phyloP scores from a whole-genome alignment of 23 tunicate species.

The Trididemnum nubilum region DNA sequence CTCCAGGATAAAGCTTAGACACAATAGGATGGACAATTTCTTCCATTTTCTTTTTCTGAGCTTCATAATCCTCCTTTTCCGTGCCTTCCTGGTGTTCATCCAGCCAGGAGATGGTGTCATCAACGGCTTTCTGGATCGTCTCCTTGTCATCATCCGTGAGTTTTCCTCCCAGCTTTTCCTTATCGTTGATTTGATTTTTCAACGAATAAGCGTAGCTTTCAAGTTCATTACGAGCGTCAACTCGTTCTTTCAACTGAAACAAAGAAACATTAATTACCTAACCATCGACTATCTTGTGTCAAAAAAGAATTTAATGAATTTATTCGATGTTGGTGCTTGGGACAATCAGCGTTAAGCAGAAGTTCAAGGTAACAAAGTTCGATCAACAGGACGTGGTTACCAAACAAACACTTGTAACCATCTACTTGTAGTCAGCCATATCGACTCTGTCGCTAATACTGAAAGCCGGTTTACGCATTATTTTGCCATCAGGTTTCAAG shows the following conservation, averaged over 20 bases:
- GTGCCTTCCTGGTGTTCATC: constrained; percentile 88
- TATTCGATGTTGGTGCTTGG: background rate
- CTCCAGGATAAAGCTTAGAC: constrained; percentile 82
- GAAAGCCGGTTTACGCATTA: too few relatives aligned
- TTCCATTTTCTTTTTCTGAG: constrained; percentile 96
- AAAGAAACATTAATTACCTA: background rate
- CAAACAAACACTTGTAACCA: too few relatives aligned
- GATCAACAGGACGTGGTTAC: too few relatives aligned
- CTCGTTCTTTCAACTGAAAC: constrained; percentile 80
- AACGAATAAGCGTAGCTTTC: constrained; percentile 95
- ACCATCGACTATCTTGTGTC: background rate
- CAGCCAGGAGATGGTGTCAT: constrained; percentile 95
- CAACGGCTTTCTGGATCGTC: constrained; percentile 71
- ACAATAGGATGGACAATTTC: constrained; percentile 90
- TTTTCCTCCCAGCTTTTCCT: constrained; percentile 93
- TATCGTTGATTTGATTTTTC: constrained; percentile 89
- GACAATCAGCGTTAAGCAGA: too few relatives aligned
- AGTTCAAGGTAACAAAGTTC: too few relatives aligned
- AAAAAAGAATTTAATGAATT: background rate
- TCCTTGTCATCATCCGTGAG: constrained; percentile 87
- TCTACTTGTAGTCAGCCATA: too few relatives aligned
- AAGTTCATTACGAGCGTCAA: constrained; percentile 93
- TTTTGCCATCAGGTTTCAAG: too few relatives aligned
- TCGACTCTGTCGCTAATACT: too few relatives aligned
- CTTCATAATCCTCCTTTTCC: constrained; percentile 82